Conservation (phyloP, 2,113 vertebrate species). For the Tylochromis polylepis region DNA sequence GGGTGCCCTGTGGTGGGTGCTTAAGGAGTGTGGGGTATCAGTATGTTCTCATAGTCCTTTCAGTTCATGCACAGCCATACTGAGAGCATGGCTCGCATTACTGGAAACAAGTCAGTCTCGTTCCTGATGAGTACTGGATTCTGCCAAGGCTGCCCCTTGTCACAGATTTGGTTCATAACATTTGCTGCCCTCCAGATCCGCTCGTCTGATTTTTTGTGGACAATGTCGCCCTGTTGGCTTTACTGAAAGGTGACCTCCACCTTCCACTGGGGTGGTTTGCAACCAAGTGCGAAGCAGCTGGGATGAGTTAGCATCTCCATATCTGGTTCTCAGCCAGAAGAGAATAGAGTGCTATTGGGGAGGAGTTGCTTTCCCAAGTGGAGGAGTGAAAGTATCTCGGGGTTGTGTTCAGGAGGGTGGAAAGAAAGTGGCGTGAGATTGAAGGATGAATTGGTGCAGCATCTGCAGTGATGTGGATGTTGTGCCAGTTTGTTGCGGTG, state of each 20-base stretch:
- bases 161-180: neutral
- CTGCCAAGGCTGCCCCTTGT: neutral
- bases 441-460: neutral
- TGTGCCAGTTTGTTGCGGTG: neutral
- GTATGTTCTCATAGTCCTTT: neutral
- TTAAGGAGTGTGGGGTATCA: neutral
- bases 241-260: neutral
- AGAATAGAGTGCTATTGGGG: neutral
- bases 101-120: neutral
- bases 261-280: neutral
- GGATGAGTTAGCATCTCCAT: neutral
- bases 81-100: neutral
- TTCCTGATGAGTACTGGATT: neutral
- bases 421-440: neutral
- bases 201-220: neutral
- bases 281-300: neutral
- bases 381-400: neutral
- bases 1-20: neutral
- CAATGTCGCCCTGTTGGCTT: neutral
- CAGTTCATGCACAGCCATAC: neutral
- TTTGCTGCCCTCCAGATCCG: neutral
- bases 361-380: neutral
- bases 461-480: neutral
- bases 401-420: neutral
- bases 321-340: neutral